A percentile compares a stretch with the other conserved stretches of the same genome.
Evolutionary conservation across 2,113 vertebrate genomes (phyloP).

Genomic region (Hippocampus mohnikei): DNA sequence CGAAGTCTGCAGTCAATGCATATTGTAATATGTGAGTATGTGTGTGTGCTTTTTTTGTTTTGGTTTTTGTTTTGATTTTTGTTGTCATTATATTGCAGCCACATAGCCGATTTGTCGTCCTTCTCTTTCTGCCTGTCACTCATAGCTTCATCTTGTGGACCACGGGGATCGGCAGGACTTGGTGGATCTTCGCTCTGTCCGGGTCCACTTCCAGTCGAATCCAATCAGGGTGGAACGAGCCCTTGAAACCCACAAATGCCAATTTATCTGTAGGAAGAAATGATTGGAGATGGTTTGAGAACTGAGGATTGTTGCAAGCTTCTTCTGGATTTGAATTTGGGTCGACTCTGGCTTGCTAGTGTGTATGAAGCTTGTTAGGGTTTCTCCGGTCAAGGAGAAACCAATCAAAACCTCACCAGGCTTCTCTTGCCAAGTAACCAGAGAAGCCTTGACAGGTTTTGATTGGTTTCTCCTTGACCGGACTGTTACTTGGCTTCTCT

Average conservation of each 20-base stretch:
- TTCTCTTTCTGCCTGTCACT: constrained; percentile 51
- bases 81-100: constrained; percentile 14
- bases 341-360: neutral
- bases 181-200: constrained; percentile 57
- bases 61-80: constrained; percentile 1
- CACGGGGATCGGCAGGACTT: constrained; percentile 56
- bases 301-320: neutral
- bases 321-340: neutral
- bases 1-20: constrained; percentile 17
- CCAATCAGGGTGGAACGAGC: constrained; percentile 57
- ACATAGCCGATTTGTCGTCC: constrained; percentile 21
- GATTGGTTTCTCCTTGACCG: no score
- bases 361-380: no score
- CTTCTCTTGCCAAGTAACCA: no score
- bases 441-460: no score
- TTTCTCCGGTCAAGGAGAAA: no score
- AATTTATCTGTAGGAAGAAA: constrained; percentile 48
- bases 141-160: constrained; percentile 78
- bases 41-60: constrained; percentile 7
- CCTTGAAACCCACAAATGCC: constrained; percentile 61
- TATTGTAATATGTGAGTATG: constrained; percentile 9
- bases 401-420: no score
- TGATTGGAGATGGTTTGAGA: neutral
- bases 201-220: constrained; percentile 42
- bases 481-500: no score